Conservation (phyloP, 2,888 invertebrate species). For the Clunio marinus region DNA sequence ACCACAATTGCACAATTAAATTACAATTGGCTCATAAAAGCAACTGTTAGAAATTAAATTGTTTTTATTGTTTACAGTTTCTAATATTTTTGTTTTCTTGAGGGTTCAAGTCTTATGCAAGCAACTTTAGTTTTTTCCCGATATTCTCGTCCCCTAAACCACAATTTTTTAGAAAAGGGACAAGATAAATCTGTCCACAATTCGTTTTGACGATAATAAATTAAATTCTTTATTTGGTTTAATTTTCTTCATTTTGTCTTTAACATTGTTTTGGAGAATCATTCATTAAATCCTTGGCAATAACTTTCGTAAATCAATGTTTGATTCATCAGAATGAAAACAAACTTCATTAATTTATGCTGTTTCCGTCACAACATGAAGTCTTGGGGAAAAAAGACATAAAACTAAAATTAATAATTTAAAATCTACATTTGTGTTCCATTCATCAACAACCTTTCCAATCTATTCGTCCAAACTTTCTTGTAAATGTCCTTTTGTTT, state of each 20-base stretch:
- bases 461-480: too few relatives aligned
- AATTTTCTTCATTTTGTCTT: not conserved
- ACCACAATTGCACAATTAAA: constrained; percentile 30
- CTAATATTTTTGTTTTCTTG: not conserved
- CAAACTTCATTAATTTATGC: constrained; percentile 7
- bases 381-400: too few relatives aligned
- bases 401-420: too few relatives aligned
- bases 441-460: too few relatives aligned
- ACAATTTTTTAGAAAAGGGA: not conserved
- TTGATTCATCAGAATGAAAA: too few relatives aligned
- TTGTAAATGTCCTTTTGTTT: constrained; percentile 24
- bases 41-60: constrained; percentile 36
- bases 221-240: not conserved
- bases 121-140: too few relatives aligned
- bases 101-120: too few relatives aligned
- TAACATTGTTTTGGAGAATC: not conserved
- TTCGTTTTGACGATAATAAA: constrained; percentile 16
- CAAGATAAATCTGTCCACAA: constrained; percentile 32
- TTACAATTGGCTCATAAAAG: constrained; percentile 30
- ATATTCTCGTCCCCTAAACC: constrained; percentile 11
- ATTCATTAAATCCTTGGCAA: not conserved
- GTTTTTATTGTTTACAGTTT: constrained; percentile 23
- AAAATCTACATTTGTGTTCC: too few relatives aligned
- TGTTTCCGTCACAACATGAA: constrained; percentile 17
- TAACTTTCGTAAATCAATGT: too few relatives aligned